Conservation (phyloP, 1,140 invertebrate genomes). For the Drosophila ficusphila region DNA sequence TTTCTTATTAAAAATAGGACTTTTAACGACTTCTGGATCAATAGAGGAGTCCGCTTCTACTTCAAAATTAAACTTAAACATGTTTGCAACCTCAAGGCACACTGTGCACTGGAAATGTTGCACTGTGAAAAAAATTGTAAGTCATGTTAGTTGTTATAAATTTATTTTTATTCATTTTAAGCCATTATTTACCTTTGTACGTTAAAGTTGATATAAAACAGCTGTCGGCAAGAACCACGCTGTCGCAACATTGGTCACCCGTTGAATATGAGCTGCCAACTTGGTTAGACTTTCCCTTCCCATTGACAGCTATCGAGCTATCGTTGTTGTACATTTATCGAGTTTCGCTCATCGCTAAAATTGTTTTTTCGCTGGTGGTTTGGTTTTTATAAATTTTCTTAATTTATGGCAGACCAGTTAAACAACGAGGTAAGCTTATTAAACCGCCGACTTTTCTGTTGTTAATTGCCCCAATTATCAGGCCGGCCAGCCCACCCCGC, state of each 20-base stretch:
- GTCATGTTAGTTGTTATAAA: too few relatives aligned
- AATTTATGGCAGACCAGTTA: constrained; percentile 69
- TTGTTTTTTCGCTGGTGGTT: constrained; percentile 48
- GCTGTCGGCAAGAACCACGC: constrained; percentile 17
- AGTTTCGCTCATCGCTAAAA: constrained; percentile 27
- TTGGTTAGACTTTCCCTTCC: neutral
- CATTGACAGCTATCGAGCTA: neutral
- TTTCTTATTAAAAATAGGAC: constrained; percentile 30
- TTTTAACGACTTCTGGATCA: constrained; percentile 20
- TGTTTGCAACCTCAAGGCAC: constrained; percentile 22
- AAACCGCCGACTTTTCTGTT: neutral
- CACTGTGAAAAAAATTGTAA: neutral
- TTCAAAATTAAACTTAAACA: constrained; percentile 85
- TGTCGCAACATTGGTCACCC: constrained; percentile 1
- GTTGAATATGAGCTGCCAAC: neutral
- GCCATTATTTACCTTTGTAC: neutral
- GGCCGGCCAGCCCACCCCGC: constrained; percentile 46
- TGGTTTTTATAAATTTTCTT: constrained; percentile 24
- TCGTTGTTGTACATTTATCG: neutral
- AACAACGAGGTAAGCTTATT: constrained; percentile 57
- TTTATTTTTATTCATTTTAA: neutral
- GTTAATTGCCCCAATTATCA: constrained; percentile 7
- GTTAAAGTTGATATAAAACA: neutral
- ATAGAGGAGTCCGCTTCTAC: constrained; percentile 77
- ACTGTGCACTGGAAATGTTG: constrained; percentile 2